Conservation (phyloP, 2,797 vertebrate species). For the Thalassophryne amazonica region DNA sequence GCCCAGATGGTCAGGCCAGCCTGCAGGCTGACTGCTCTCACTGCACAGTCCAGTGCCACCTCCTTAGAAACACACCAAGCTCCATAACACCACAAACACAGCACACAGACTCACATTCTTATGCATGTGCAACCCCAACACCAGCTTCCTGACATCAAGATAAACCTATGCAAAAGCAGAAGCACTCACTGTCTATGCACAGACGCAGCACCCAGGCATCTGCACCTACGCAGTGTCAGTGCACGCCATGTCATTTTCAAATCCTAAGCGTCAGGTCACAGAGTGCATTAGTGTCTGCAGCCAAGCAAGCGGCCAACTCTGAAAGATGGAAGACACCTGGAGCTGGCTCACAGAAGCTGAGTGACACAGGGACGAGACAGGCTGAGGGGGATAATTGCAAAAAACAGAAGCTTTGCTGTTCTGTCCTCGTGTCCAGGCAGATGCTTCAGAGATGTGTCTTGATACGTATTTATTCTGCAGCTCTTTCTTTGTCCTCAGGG, state of each 20-base stretch:
- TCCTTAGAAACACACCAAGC: slow-evolving; percentile 45
- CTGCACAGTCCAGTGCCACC: slow-evolving; percentile 44
- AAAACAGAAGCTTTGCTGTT: background rate
- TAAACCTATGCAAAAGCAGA: background rate
- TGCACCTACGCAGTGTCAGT: slow-evolving; percentile 9
- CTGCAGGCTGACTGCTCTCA: slow-evolving; percentile 55
- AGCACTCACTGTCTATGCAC: background rate
- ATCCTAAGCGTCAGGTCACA: slow-evolving; percentile 9
- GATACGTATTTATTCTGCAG: background rate
- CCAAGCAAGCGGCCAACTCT: slow-evolving; percentile 12
- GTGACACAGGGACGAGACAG: slow-evolving; percentile 16
- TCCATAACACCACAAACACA: slow-evolving; percentile 7
- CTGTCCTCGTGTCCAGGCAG: background rate
- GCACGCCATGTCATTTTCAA: background rate
- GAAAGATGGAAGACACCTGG: slow-evolving; percentile 14
- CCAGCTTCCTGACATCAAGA: background rate
- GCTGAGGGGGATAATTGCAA: background rate
- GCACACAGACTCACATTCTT: background rate
- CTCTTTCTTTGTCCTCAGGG: background rate
- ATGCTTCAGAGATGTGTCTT: background rate
- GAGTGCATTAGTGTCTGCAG: slow-evolving; percentile 12
- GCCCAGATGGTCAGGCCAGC: slow-evolving; percentile 59
- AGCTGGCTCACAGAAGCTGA: background rate
- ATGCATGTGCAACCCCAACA: background rate
- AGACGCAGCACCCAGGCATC: background rate